Evolutionary conservation across 1,140 invertebrate genomes (phyloP), one percentile per base, ranked within the genome.

Genomic region (Panagrolaimus sp.): DNA sequence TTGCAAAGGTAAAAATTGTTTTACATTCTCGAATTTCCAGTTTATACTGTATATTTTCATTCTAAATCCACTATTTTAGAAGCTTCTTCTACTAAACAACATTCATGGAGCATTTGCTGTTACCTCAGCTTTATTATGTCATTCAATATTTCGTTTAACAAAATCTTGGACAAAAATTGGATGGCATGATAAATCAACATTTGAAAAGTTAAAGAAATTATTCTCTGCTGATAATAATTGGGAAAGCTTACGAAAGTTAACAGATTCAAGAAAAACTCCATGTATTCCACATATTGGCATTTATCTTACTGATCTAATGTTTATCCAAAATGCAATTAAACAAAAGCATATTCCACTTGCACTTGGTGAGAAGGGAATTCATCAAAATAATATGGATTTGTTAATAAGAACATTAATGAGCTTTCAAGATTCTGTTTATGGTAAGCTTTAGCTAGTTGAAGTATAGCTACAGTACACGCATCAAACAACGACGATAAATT

Each of bases 341-440:
- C 51, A 27, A 5, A 5, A 27, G n/a, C 20, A 57, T 13, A 57
- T 27, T 9, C 51, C 51, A 4, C 27, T 57, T 8, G 9, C 27
- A 1, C 8, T 57, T 14, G 51, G 51, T 16, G 51, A 57, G 51
- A 57, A 57, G n/a, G 51, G 51, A 13, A n/a, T 20, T 8, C 51
- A 57, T 16, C 20, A 57, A 57, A 57, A 25, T 20, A n/a, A 20
- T 20, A 57, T 57, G 51, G 51, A 57, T 57, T 20, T 16, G n/a
- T 11, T 57, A 8, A 57, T 57, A 0, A 0, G 51, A 16, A 25
- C 51, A 11, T 25, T 57, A 25, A 16, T 16, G 13, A 57, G 51
- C 51, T 57, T 57, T 27, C 51, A 57, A 27, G 51, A 57, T 57
- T 57, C 51, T 13, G n/a, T 57, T 57, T 57, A 27, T 57, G n/a